Evolutionary conservation across 2,797 vertebrate species (phyloP), one percentile per base, ranked within the genome.

Genomic region (Epinephelus malabaricus): DNA sequence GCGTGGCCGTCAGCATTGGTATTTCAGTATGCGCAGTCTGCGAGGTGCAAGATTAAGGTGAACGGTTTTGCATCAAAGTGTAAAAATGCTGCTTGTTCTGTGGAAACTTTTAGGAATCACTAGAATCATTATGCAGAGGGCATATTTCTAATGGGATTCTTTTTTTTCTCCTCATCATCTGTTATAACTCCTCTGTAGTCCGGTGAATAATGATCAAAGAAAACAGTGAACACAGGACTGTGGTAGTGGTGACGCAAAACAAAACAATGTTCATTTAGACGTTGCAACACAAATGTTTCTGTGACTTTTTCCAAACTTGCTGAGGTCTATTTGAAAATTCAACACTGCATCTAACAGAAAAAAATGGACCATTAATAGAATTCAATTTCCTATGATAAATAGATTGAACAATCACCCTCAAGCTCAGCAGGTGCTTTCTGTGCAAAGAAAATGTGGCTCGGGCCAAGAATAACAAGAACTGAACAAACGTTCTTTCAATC

Each of bases 401-500:
- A 47, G 8, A 51, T 12, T 38, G 51, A 79, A 58, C 54, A 51
- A 50, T 66, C 14, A 49, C 6, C 61, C 19, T 47, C 18, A 2
- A 63, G 60, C 60, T 60, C 51, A 38, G 23, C 5, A 10, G 46
- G 34, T 62, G 27, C 18, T 76, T 78, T 67, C 21, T 46, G 47
- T 43, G 51, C 34, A 27, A 43, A 6, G 17, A 49, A 76, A 84
- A 83, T 62, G 74, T 50, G 50, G 59, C 49, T 50, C 18, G 45
- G 60, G 70, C 46, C 65, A 68, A 76, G 58, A 81, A 72, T 76
- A 85, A 78, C 40, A 58, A 12, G 3, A 62, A 71, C 2, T 11
- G 43, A 87, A 79, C 78, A 88, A 80, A 82, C n/a, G 19, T 76
- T 70, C 27, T 72, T 73, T 89, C 61, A 85, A 11, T 73, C 70